Base-by-base conservation (phyloP, 1,140 invertebrate species). In the Anoplolepis gracilipes region DNA sequence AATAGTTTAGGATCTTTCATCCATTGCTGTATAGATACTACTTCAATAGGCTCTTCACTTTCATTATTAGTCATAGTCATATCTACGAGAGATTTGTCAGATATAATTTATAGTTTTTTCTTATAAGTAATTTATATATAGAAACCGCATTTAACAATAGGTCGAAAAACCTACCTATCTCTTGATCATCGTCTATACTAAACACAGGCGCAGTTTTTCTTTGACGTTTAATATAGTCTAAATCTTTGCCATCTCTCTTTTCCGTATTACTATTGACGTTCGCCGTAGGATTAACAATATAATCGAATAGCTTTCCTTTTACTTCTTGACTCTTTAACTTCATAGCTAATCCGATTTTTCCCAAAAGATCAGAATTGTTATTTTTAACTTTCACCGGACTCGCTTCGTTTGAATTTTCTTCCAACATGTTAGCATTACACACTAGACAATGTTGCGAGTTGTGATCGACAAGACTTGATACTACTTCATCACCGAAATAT, bases 121-220 rank as follows among this genome's bases (percentile, higher is more conserved):
- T 57, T 30, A 30, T 42, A 36, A 75, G 16, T n/a, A 49, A 22
- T 72, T 30, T 49, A 49, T 49, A 46, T 46, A 49, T 49, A 36
- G 36, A 8, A 0, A 5, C 19, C 2, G 42, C 2, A 53, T 7
- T 30, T 64, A 30, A 53, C 25, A 36, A 59, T 39, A 36, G 69
- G 33, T 59, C 22, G 22, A 10, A 70, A 61, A 78, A 11, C 36
- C 55, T 85, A 94, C 93, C 94, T 59, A 90, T 86, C 93, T 98
- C 98, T 90, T 98, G 97, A 91, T 99, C 98, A 93, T 99, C 98
- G 91, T 98, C 98, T 91, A 99, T 99, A 93, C 98, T 98, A 93
- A 99, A 99, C 0, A 99, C 98, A 36, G 98, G 98, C 0, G 97
- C 97, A 81, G 98, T 97, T 94, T 98, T 98, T 91, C 98, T 96